Evolutionary conservation across 2,888 invertebrate species (phyloP).

Genomic region (Leptinotarsa juncta): DNA sequence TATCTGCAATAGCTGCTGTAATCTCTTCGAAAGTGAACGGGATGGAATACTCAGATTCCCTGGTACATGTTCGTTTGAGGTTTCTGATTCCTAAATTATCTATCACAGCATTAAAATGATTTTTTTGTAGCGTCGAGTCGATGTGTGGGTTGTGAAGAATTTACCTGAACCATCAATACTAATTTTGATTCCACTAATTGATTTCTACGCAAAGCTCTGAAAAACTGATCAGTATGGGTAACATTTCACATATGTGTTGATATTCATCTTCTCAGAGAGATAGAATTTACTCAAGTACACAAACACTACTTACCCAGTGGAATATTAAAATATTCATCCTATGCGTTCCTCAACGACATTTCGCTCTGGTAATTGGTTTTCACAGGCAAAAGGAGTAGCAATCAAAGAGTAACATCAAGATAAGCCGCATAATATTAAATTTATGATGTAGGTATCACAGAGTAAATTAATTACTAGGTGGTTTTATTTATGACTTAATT

Average conservation of each 20-base stretch:
- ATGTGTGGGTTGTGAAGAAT: too few species aligned
- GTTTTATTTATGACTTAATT: constrained; percentile 28
- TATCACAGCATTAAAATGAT: too few species aligned
- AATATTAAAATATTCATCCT: constrained; percentile 13
- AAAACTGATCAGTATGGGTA: too few species aligned
- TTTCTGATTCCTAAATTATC: too few species aligned
- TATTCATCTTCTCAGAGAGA: not conserved
- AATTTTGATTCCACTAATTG: too few species aligned
- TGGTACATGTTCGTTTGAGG: too few species aligned
- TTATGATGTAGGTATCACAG: constrained; percentile 29
- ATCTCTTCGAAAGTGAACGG: too few species aligned
- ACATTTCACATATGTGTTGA: not conserved
- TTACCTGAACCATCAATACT: too few species aligned
- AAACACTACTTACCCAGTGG: not conserved
- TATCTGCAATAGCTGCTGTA: too few species aligned
- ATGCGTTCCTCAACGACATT: constrained; percentile 5
- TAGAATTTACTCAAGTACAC: not conserved
- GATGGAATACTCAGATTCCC: too few species aligned
- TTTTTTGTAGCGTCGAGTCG: too few species aligned
- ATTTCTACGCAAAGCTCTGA: too few species aligned
- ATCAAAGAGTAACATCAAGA: constrained; percentile 27
- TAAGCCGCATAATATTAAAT: constrained; percentile 26
- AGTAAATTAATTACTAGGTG: constrained; percentile 28
- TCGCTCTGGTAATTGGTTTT: constrained; percentile 26
- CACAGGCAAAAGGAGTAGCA: constrained; percentile 26